Percentiles rank a stretch among this genome's conserved stretches.
Conservation (phyloP, 2,797 vertebrate species). For the Leucoraja ocellata region DNA sequence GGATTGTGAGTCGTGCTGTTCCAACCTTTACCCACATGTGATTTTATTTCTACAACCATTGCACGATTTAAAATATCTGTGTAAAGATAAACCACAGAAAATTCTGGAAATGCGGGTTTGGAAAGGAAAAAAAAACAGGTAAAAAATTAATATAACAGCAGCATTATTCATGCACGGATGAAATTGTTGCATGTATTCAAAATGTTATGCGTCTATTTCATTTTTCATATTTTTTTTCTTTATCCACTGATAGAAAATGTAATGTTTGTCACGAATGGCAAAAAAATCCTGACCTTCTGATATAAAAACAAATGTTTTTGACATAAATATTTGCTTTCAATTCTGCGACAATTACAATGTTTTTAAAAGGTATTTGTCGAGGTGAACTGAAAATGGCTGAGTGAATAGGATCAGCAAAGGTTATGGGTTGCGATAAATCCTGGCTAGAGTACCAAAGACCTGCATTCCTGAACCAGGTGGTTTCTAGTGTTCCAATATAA, state of each 20-base stretch:
- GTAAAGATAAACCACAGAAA: background rate
- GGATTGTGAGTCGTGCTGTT: background rate
- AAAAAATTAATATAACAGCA: background rate
- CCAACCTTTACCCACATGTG: background rate
- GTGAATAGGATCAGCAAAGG: too few relatives aligned
- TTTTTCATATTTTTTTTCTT: background rate
- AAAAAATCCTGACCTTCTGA: background rate
- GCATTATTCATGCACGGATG: background rate
- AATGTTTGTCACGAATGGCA: background rate
- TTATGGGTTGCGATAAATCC: too few relatives aligned
- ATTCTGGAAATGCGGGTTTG: background rate
- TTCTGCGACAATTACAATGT: background rate
- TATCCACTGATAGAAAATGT: background rate
- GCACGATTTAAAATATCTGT: background rate
- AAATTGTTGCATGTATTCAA: background rate
- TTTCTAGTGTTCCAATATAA: too few relatives aligned
- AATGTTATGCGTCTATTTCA: background rate
- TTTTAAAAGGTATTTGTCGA: background rate
- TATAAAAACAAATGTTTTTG: background rate
- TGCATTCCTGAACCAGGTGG: too few relatives aligned
- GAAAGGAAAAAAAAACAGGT: background rate
- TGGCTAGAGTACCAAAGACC: too few relatives aligned
- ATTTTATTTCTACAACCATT: background rate
- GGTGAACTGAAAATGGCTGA: background rate
- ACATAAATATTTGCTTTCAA: background rate